phyloP scores from a whole-genome alignment of 2,888 invertebrate genomes.

The Pyrocoelia pectoralis region DNA sequence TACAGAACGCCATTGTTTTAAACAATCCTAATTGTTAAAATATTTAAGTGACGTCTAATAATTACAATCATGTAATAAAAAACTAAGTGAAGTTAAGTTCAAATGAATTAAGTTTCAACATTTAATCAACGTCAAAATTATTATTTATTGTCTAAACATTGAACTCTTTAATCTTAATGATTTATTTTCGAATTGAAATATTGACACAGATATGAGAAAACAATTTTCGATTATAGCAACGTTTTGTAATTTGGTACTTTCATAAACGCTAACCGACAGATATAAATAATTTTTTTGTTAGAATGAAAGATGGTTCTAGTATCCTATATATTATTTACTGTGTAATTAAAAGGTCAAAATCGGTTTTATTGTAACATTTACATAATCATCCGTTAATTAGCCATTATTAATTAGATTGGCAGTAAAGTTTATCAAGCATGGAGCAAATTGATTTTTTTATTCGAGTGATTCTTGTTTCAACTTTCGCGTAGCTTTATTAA shows the following conservation, averaged over 20 bases:
- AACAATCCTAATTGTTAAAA: no score
- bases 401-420: neutral
- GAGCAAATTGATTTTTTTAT: slow-evolving; percentile 5
- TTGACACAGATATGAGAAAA: neutral
- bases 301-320: no score
- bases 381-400: slow-evolving; percentile 1
- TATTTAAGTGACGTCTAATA: no score
- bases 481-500: neutral
- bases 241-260: neutral
- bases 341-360: neutral
- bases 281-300: no score
- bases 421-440: neutral
- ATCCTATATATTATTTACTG: neutral
- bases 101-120: no score
- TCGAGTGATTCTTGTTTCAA: neutral
- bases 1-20: no score
- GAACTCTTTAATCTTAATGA: neutral
- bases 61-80: no score
- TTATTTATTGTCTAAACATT: neutral
- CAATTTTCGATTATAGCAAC: neutral
- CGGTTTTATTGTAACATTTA: slow-evolving; percentile 5
- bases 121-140: no score
- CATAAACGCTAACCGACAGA: no score
- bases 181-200: neutral
- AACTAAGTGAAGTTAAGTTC: no score